phyloP scores from a whole-genome alignment of 1,140 invertebrate species.

The Vanessa tameamea region DNA sequence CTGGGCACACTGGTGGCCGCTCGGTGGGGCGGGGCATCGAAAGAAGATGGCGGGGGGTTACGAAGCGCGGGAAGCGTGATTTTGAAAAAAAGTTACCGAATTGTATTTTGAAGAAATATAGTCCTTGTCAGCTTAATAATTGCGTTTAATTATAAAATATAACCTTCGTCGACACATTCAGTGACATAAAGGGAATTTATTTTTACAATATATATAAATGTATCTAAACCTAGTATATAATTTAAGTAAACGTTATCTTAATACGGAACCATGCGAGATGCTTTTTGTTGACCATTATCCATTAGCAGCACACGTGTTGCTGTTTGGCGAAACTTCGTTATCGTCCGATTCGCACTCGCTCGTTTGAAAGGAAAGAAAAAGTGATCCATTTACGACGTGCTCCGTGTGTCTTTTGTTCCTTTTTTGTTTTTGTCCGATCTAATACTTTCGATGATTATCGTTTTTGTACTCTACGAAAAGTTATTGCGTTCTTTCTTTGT shows the following conservation, averaged over 20 bases:
- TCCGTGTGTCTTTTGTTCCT: slow-evolving; percentile 1
- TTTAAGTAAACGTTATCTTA: neutral
- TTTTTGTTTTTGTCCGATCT: neutral
- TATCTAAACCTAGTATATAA: no score
- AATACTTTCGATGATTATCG: neutral
- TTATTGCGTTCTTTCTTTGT: neutral
- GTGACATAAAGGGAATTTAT: no score
- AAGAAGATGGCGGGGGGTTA: no score
- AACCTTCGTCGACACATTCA: no score
- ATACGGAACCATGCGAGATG: neutral
- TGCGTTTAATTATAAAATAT: no score
- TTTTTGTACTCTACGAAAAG: neutral
- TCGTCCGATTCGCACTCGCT: neutral
- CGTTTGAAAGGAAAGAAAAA: slow-evolving; percentile 10
- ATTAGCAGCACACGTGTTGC: slow-evolving; percentile 1
- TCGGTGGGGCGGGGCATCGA: no score
- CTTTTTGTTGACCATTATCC: slow-evolving; percentile 13
- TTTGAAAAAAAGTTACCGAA: no score
- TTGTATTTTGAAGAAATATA: no score
- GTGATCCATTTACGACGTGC: slow-evolving; percentile 10
- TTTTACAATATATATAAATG: no score
- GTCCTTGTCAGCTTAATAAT: no score
- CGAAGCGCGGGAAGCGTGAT: no score
- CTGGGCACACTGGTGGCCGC: no score
- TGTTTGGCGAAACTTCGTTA: slow-evolving; percentile 9